phyloP scores from a whole-genome alignment of 2,113 vertebrate genomes.

The Nibea coibor region DNA sequence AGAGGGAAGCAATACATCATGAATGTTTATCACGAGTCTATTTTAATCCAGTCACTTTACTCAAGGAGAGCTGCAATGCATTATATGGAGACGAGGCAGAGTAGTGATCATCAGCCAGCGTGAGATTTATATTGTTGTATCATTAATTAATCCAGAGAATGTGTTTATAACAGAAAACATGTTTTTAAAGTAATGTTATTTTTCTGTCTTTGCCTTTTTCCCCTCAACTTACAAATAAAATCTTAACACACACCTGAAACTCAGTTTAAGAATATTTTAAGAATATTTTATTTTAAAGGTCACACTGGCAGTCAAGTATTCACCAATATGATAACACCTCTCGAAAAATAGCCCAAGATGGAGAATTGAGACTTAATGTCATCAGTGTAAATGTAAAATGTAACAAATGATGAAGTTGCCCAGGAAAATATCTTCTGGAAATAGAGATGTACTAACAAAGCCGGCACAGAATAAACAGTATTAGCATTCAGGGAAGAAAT shows the following conservation, averaged over 20 bases:
- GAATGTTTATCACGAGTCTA: background rate
- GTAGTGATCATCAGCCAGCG: background rate
- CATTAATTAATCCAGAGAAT: background rate
- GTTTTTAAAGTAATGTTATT: background rate
- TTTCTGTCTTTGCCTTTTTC: background rate
- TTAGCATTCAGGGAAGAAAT: slow-evolving; percentile 4
- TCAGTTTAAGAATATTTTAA: no score
- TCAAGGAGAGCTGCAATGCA: background rate
- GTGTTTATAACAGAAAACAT: background rate
- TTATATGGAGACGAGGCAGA: background rate
- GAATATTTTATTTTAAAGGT: background rate
- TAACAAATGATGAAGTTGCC: slow-evolving; percentile 15
- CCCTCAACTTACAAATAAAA: background rate
- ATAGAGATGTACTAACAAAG: slow-evolving; percentile 17
- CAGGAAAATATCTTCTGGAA: slow-evolving; percentile 27
- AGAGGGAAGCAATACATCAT: slow-evolving; percentile 73
- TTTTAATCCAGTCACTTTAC: background rate
- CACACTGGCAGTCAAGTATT: background rate
- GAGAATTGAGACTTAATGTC: slow-evolving; percentile 1
- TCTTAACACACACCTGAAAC: background rate
- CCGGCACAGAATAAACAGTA: background rate
- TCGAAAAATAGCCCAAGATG: background rate
- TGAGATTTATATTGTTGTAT: background rate
- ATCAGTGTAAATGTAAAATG: slow-evolving; percentile 15
- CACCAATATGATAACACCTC: background rate